Evolutionary conservation across 2,113 vertebrate genomes (phyloP), one percentile per base, ranked within the genome.

Genomic region (Colistium nudipinnis): DNA sequence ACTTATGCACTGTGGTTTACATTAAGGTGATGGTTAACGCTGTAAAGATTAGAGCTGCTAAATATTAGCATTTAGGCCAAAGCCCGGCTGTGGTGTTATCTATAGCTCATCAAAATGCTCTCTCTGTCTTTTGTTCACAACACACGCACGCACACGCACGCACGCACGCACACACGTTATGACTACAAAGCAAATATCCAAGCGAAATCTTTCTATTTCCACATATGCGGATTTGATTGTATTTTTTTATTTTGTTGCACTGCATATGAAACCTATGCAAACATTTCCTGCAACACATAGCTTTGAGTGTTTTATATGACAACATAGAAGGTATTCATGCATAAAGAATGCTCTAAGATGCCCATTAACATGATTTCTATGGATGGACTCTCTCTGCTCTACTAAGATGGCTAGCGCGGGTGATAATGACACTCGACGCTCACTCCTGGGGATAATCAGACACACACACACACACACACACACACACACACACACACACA

Each of bases 361-460:
- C 52, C 44, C 62, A 83, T 87, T 85, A 89, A 63, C 36, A 69
- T 75, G 86, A 84, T 87, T 86, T 86, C 82, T 79, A 82, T 77
- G 72, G 78, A 69, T 60, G 60, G 76, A 86, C 82, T 84, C 82
- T 48, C 59, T 57, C 59, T 7, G 78, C 73, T 78, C 48, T 33
- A 79, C 74, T 67, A 63, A 82, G 73, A 82, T 28, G 83, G 72
- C 70, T 70, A 62, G 57, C 30, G 13, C 14, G 25, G 74, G 76
- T 78, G 74, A 86, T 87, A 86, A 89, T 86, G 83, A 81, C 81
- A 83, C 74, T 64, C 47, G 16, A 56, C 28, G 48, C 75, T 75
- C 73, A 78, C 88, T 85, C 84, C 70, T 81, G 83, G 83, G 82
- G 76, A 88, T 83, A 82, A 85, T 80, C 80, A 85, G 16, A 76